Evolutionary conservation across 1,140 invertebrate genomes (phyloP).

Genomic region (Vollenhovia emeryi): DNA sequence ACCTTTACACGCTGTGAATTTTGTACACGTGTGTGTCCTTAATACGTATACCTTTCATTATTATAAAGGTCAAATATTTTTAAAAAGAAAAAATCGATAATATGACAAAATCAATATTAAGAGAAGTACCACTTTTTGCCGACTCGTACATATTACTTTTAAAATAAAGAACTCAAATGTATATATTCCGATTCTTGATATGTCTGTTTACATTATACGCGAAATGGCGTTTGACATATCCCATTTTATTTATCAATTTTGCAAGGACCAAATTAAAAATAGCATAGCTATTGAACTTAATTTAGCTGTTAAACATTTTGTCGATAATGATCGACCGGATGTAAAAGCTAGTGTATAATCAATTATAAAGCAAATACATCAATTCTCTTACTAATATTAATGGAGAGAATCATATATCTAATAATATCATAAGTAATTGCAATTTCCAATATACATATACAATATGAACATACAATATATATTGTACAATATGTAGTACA

Average conservation of each 20-base stretch:
- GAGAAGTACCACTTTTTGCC: too few species aligned
- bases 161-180: too few species aligned
- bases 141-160: too few species aligned
- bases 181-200: neutral
- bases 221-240: neutral
- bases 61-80: neutral
- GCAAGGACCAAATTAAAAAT: neutral
- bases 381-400: conserved; percentile 9
- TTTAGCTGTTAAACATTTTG: neutral
- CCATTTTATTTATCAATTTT: neutral
- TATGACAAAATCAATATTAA: neutral
- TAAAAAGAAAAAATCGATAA: neutral
- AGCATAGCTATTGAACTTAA: neutral
- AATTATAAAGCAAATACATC: neutral
- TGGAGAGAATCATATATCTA: neutral
- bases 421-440: neutral
- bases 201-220: neutral
- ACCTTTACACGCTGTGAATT: neutral
- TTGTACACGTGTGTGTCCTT: neutral
- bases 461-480: too few species aligned
- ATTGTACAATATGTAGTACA: neutral
- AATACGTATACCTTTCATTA: neutral
- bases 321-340: neutral
- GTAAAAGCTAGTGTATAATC: neutral
- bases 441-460: neutral